Evolutionary conservation across 2,113 vertebrate genomes (phyloP).

Genomic region (Dasypus novemcinctus): DNA sequence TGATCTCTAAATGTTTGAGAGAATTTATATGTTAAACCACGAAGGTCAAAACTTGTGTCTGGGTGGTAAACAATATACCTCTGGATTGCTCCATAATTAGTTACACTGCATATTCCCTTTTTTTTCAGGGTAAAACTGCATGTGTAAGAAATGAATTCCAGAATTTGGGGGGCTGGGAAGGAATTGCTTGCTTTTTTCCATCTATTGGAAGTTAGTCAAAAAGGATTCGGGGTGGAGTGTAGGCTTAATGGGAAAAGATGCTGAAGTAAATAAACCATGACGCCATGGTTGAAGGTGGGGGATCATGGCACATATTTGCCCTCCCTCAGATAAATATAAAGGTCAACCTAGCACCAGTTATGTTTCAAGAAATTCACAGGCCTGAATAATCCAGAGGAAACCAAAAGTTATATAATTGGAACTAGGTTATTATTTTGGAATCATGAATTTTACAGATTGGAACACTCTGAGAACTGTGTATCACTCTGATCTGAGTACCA

Average conservation of each 20-base stretch:
- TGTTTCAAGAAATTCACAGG: neutral
- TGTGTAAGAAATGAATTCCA: neutral
- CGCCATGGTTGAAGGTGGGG: neutral
- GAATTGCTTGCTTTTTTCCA: neutral
- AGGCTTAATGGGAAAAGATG: neutral
- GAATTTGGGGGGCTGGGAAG: neutral
- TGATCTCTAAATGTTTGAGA: constrained; percentile 32
- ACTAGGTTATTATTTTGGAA: neutral
- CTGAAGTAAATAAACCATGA: neutral
- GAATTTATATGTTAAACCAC: constrained; percentile 18
- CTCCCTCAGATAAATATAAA: neutral
- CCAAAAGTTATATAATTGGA: neutral
- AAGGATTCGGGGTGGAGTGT: neutral
- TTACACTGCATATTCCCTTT: neutral
- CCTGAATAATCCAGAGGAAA: neutral
- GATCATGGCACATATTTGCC: neutral
- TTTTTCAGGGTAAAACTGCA: neutral
- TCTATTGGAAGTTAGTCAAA: neutral
- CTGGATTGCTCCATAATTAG: neutral
- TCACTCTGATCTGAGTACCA: neutral
- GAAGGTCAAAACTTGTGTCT: neutral
- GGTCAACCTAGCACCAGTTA: neutral
- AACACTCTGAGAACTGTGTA: neutral
- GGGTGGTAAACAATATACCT: neutral
- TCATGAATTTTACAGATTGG: neutral